Evolutionary conservation across 1,140 invertebrate genomes (phyloP), one percentile per base, ranked within the genome.

Genomic region (Drosophila athabasca): DNA sequence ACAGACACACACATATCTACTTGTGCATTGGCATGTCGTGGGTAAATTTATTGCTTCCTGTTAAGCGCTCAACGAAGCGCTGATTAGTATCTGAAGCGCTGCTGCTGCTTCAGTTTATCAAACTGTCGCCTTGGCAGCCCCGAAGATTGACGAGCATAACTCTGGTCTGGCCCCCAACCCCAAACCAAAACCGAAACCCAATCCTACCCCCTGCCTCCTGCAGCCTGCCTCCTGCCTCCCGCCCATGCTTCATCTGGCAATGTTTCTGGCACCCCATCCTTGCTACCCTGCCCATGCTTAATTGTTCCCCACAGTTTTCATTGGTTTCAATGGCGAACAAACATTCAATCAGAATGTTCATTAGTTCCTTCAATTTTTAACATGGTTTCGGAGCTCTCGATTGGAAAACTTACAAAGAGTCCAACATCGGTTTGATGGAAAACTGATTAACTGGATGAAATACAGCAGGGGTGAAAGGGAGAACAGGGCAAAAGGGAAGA

Each of bases 31-130:
- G 62, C 83, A 76, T 87, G 83, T 83, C 75, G 43, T 67, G 66
- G 71, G 57, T 54, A 75, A 76, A 87, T 87, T 87, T 87, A 87
- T 87, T 81, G 76, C 79, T 87, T 87, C 83, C 82, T 84, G 82
- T 82, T 81, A 75, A 68, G 62, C 71, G 75, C 55, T 54, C 58
- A 59, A 65, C 68, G 67, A 22, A 76, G 61, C 76, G 80, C 79
- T 83, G 82, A 87, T 87, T 88, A 87, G 83, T 83, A 87, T 87
- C 78, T 77, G 48, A 57, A 64, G 62, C 80, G 67, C 50, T 80
- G 78, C 50, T 80, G 78, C 43, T 84, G 24, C 43, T 84, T 62
- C 82, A 87, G 82, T 85, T 87, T 85, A 87, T 85, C 82, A 85
- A 85, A 87, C 65, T 87, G 82, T 85, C 82, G 82, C 82, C 82